Conservation (phyloP, 2,113 vertebrate genomes). For the Zootoca vivipara region DNA sequence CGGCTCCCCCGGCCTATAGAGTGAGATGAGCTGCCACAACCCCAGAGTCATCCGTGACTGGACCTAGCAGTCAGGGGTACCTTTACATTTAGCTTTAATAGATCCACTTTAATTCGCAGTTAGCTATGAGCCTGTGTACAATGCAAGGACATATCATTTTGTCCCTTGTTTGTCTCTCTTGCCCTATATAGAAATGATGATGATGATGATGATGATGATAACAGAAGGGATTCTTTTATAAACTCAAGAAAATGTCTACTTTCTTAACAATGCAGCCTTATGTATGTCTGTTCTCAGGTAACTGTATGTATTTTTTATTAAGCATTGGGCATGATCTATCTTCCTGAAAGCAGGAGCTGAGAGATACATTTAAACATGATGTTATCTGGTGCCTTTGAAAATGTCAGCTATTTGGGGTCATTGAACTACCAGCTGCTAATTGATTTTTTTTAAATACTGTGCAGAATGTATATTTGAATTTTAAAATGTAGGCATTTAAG, state of each 20-base stretch:
- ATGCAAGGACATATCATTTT: background rate
- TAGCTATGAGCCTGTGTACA: background rate
- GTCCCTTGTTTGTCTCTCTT: background rate
- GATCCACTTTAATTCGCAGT: background rate
- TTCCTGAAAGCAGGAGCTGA: background rate
- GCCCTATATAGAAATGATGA: background rate
- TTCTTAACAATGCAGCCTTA: too few species aligned
- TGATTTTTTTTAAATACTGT: background rate
- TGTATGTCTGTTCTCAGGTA: too few species aligned
- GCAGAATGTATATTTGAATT: background rate
- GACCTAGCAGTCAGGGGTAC: too few species aligned
- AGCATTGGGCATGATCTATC: background rate
- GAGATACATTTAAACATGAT: background rate
- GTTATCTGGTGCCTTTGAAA: background rate
- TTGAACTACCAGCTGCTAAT: background rate
- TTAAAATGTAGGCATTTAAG: background rate
- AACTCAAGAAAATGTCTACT: background rate
- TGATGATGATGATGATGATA: background rate
- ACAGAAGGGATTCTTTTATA: background rate
- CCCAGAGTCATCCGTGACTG: too few species aligned
- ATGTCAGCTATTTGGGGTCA: constrained; percentile 22
- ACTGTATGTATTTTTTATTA: background rate
- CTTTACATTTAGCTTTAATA: too few species aligned
- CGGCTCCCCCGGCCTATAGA: too few species aligned
- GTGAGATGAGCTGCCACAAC: too few species aligned